Evolutionary conservation across 2,113 vertebrate species (phyloP).

Genomic region (Cyanoderma ruficeps): DNA sequence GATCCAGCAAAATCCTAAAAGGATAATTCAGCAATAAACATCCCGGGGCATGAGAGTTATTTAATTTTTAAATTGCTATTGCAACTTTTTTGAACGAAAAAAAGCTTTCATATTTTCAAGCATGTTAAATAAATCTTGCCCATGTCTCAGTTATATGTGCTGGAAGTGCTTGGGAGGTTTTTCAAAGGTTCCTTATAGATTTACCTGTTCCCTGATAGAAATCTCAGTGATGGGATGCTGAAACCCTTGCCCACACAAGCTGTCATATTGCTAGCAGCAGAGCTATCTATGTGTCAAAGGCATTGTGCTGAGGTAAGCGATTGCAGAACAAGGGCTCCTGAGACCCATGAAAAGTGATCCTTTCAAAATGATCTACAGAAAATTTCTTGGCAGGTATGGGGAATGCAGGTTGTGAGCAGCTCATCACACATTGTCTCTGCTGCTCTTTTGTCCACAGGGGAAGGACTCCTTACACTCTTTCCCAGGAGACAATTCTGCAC

Average conservation of each 20-base stretch:
- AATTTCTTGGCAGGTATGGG: rapidly evolving
- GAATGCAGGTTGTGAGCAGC: background rate
- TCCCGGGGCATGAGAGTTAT: background rate
- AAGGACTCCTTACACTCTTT: background rate
- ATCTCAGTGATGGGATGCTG: background rate
- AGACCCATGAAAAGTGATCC: background rate
- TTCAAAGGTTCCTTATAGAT: background rate
- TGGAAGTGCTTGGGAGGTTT: background rate
- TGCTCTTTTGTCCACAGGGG: rapidly evolving
- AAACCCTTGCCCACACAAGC: background rate
- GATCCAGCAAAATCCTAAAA: slow-evolving; percentile 18
- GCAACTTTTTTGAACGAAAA: background rate
- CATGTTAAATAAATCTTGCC: background rate
- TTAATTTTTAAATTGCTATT: slow-evolving; percentile 37
- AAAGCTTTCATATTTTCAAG: background rate
- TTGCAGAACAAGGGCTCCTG: background rate
- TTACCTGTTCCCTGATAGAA: background rate
- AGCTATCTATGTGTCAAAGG: background rate
- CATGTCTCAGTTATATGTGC: background rate
- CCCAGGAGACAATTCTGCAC: background rate
- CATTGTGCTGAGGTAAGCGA: background rate
- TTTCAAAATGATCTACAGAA: background rate
- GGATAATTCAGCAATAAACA: slow-evolving; percentile 5
- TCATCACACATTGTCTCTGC: background rate
- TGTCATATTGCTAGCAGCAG: background rate